Evolutionary conservation across 2,797 vertebrate genomes (phyloP), one percentile per base, ranked within the genome.

Genomic region (Sorex maritimensis): DNA sequence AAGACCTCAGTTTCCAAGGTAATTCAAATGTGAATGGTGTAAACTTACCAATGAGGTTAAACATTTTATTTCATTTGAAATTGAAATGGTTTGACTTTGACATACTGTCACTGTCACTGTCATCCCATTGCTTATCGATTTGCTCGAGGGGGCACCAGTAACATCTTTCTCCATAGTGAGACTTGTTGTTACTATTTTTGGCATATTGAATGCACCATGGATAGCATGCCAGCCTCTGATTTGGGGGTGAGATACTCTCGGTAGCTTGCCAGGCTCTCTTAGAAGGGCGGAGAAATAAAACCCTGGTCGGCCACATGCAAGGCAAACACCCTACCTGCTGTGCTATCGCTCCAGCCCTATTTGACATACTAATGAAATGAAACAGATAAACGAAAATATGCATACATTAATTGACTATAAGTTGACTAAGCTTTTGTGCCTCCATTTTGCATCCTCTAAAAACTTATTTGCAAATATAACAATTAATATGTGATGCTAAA

Each of bases 11-110:
- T 86, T 88, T 88, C 61, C 79, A 44, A 72, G 30, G 9, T 49
- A 86, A 94, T 77, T 38, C n/a, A 85, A 85, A 87, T 82, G 30
- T 63, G 34, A 81, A 67, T 38, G 79, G 23, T 12, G n/a, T 38
- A 11, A 5, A 2, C 23, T 75, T 72, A 28, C 7, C 2, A 86
- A 81, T 24, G 23, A 88, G 15, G 87, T 69, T 34, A 73, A 63
- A 79, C 8, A 28, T 24, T 92, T 85, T 65, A 77, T 6, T 82
- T 91, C 9, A 44, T n/a, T 83, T 89, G 58, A 91, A 67, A 91
- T 75, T 68, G 69, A 84, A 86, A 71, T 65, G 12, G 1, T 65
- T 68, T 91, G 17, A 83, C 71, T 93, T 86, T 92, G 44, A 78
- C 12, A 68, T 11, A 81, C 46, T 12, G 15, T 34, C 34, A 34